phyloP scores from a whole-genome alignment of 2,888 invertebrate species.

The Byasa hedistus region DNA sequence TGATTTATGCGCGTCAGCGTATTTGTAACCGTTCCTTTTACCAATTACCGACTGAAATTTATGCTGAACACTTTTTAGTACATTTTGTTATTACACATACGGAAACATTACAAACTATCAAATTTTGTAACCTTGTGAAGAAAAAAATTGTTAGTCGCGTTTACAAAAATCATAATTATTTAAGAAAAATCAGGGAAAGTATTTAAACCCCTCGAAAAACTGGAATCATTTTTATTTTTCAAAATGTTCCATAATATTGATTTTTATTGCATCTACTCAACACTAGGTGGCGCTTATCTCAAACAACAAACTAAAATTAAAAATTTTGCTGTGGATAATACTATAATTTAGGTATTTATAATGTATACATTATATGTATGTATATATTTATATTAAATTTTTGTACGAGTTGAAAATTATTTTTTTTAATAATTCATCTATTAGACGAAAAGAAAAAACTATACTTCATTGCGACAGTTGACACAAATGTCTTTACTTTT shows the following conservation, averaged over 20 bases:
- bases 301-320: not conserved
- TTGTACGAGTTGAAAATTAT: too few species aligned
- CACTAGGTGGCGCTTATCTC: conserved; percentile 40
- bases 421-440: not conserved
- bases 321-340: too few species aligned
- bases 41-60: conserved; percentile 4
- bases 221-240: too few species aligned
- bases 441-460: not conserved
- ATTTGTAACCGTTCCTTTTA: conserved; percentile 13
- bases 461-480: conserved; percentile 17
- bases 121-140: too few species aligned
- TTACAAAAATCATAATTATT: too few species aligned
- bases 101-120: too few species aligned
- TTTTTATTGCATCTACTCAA: conserved; percentile 34
- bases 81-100: not conserved
- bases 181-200: too few species aligned
- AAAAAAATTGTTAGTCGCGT: too few species aligned
- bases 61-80: not conserved
- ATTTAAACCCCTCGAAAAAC: too few species aligned
- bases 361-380: too few species aligned
- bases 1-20: conserved; percentile 34
- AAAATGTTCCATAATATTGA: too few species aligned
- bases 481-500: conserved; percentile 10
- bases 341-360: too few species aligned
- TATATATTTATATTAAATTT: not conserved